Percentiles rank a stretch among this genome's conserved stretches.
phyloP scores from a whole-genome alignment of 1,140 invertebrate genomes.

The Neodiprion fabricii region DNA sequence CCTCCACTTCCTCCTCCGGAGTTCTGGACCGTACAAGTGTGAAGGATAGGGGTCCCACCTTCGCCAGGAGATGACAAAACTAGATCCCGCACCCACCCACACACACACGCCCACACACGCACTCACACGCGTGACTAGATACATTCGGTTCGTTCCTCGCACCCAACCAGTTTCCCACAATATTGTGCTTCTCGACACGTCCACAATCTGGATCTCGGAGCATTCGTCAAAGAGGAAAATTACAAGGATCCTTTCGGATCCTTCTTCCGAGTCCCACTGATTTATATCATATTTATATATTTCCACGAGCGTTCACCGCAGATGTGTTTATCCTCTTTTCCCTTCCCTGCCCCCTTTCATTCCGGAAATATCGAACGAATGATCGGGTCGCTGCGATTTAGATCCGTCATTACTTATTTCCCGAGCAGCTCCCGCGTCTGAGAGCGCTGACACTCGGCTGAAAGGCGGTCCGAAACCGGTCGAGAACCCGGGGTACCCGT shows the following conservation, averaged over 20 bases:
- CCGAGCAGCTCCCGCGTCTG: neutral
- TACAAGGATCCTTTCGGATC: neutral
- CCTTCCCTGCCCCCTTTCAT: too few relatives aligned
- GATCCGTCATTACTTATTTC: neutral
- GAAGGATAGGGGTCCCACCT: neutral
- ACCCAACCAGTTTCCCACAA: too few relatives aligned
- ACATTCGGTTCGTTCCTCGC: too few relatives aligned
- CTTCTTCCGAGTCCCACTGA: neutral
- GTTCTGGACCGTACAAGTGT: too few relatives aligned
- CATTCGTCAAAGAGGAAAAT: neutral
- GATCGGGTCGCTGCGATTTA: neutral
- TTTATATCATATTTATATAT: neutral
- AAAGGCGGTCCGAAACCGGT: neutral
- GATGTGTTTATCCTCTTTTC: too few relatives aligned
- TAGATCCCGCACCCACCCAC: neutral
- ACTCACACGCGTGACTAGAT: too few relatives aligned
- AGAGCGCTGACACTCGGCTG: neutral
- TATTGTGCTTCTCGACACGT: too few relatives aligned
- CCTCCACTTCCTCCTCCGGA: too few relatives aligned
- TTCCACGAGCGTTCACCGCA: too few relatives aligned
- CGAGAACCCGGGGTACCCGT: neutral
- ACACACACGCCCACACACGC: too few relatives aligned
- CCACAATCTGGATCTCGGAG: too few relatives aligned
- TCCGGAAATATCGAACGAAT: too few relatives aligned
- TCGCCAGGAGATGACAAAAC: neutral